phyloP scores from a whole-genome alignment of 2,113 vertebrate species.

The Corvus cornix region DNA sequence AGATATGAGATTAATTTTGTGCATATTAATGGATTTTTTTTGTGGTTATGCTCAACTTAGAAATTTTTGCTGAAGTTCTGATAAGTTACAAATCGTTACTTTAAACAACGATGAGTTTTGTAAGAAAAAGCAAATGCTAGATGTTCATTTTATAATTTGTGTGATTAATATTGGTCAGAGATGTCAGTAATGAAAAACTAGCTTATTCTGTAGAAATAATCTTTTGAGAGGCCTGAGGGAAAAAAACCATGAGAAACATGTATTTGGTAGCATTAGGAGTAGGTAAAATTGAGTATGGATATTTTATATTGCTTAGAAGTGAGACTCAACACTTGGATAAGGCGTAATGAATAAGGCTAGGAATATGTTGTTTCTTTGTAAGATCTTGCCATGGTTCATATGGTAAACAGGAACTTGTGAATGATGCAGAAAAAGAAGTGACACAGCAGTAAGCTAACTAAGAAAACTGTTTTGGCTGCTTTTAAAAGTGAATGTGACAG shows the following conservation, averaged over 20 bases:
- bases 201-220: background rate
- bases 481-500: background rate
- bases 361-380: background rate
- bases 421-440: background rate
- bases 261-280: background rate
- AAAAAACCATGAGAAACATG: background rate
- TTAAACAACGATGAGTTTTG: background rate
- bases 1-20: background rate
- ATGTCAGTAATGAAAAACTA: background rate
- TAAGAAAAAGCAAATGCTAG: background rate
- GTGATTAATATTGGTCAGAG: background rate
- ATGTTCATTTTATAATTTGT: background rate
- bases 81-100: background rate
- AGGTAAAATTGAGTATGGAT: background rate
- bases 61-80: background rate
- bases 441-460: background rate
- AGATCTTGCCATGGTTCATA: background rate
- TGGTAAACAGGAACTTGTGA: background rate
- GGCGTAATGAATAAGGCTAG: background rate
- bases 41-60: background rate
- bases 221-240: background rate
- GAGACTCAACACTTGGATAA: background rate
- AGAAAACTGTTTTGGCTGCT: constrained; percentile 13
- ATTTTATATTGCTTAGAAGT: background rate
- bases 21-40: background rate